These are phyloP conservation scores for Scortum barcoo DNA, from an alignment of 2,113 vertebrate genomes.

Conservation along the genomic window DNA sequence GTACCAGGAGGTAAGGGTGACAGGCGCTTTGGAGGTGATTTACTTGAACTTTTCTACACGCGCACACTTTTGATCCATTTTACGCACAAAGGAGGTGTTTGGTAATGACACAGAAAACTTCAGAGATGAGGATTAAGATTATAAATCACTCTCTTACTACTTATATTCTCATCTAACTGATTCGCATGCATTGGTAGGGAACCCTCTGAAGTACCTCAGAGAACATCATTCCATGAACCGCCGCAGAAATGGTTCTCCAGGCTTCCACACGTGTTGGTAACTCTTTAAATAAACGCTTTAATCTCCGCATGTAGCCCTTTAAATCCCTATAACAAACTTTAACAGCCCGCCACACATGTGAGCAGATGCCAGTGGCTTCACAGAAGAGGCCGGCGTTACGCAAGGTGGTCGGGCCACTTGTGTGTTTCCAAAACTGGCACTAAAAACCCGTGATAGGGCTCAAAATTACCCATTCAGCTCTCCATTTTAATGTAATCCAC, in stretches of 20 bases:
- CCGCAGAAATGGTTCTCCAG: neutral
- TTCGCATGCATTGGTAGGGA: neutral
- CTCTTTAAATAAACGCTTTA: constrained; percentile 13
- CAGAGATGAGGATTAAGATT: neutral
- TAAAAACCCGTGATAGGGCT: constrained; percentile 70
- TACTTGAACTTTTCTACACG: constrained; percentile 18
- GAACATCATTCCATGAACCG: neutral
- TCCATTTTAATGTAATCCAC: constrained; percentile 78
- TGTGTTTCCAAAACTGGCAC: constrained; percentile 73
- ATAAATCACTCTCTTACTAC: neutral
- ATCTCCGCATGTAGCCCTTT: constrained; percentile 10
- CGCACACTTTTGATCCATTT: neutral
- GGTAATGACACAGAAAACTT: constrained; percentile 7
- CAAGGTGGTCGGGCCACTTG: constrained; percentile 75
- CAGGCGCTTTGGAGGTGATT: neutral
- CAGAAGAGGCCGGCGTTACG: constrained; percentile 53
- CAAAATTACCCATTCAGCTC: constrained; percentile 77
- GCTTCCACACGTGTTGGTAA: neutral
- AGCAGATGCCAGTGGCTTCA: constrained; percentile 46
- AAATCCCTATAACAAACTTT: constrained; percentile 13
- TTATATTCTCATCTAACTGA: neutral
- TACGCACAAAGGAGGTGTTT: neutral
- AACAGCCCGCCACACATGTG: constrained; percentile 13
- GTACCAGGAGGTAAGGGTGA: no score
- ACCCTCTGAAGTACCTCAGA: neutral